These are phyloP conservation scores for Thamnaconus septentrionalis DNA, from an alignment of 2,113 vertebrate genomes.

Conservation along the genomic window DNA sequence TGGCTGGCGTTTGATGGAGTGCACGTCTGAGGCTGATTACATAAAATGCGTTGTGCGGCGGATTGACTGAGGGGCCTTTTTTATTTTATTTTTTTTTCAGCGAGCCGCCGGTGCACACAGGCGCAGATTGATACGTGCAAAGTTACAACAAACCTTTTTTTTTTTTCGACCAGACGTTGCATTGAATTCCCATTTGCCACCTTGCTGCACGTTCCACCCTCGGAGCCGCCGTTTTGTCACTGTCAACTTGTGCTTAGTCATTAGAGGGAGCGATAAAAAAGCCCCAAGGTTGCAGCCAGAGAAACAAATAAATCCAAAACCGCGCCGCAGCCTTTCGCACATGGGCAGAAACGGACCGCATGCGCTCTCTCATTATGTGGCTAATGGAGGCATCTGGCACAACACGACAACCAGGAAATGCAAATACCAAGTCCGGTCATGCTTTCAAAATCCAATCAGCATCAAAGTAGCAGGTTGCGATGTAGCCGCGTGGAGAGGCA, in stretches of 20 bases:
- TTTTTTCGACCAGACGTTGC: no score
- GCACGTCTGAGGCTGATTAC: slow-evolving; percentile 22
- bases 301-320: slow-evolving; percentile 38
- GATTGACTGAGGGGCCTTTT: no score
- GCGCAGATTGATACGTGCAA: no score
- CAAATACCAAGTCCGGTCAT: slow-evolving; percentile 32
- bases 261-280: slow-evolving; percentile 36
- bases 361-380: slow-evolving; percentile 6
- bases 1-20: not conserved
- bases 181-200: slow-evolving; percentile 10
- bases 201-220: slow-evolving; percentile 12
- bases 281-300: slow-evolving; percentile 35
- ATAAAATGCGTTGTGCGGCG: not conserved
- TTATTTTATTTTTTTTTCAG: no score
- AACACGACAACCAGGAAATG: slow-evolving; percentile 3
- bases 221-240: slow-evolving; percentile 31
- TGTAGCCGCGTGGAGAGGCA: slow-evolving; percentile 33
- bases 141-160: no score
- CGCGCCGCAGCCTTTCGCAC: slow-evolving; percentile 16
- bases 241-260: slow-evolving; percentile 51
- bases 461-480: slow-evolving; percentile 23
- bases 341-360: slow-evolving; percentile 29
- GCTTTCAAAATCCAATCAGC: slow-evolving; percentile 44
- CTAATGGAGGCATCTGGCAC: slow-evolving; percentile 16
- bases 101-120: no score